A percentile compares a stretch with the other conserved stretches of the same genome.
phyloP scores from a whole-genome alignment of 2,888 invertebrate species.

The Nebria brevicollis region DNA sequence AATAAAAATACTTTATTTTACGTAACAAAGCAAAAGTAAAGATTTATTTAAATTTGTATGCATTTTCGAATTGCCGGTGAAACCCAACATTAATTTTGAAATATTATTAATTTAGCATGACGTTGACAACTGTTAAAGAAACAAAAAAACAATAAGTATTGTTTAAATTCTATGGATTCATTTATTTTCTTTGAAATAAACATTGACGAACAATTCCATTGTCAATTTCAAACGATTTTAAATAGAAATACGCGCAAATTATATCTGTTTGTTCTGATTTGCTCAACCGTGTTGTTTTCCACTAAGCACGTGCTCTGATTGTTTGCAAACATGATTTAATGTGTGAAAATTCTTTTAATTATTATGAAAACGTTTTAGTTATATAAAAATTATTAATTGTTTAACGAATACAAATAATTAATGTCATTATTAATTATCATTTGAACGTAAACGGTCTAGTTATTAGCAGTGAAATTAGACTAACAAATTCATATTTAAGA shows the following conservation, averaged over 20 bases:
- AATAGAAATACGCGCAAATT: background rate
- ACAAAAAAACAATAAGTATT: background rate
- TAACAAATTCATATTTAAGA: slow-evolving; percentile 1
- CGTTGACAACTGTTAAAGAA: background rate
- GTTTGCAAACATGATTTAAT: background rate
- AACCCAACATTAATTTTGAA: too few relatives aligned
- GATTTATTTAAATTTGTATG: too few relatives aligned
- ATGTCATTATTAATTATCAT: background rate
- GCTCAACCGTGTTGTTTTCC: background rate
- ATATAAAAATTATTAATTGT: too few relatives aligned
- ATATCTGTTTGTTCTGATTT: background rate
- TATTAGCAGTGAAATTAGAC: background rate
- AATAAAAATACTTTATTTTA: too few relatives aligned
- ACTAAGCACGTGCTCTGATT: background rate
- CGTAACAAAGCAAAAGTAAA: too few relatives aligned
- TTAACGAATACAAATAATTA: background rate
- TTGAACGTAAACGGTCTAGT: background rate
- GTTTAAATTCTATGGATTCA: background rate
- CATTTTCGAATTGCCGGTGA: too few relatives aligned
- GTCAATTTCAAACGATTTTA: background rate
- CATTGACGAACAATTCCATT: background rate
- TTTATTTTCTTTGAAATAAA: background rate
- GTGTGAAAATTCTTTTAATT: background rate
- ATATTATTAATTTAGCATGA: background rate
- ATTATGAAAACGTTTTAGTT: background rate